These are phyloP conservation scores for Meghimatium bilineatum DNA, from an alignment of 2,888 invertebrate species.

Conservation along the genomic window DNA sequence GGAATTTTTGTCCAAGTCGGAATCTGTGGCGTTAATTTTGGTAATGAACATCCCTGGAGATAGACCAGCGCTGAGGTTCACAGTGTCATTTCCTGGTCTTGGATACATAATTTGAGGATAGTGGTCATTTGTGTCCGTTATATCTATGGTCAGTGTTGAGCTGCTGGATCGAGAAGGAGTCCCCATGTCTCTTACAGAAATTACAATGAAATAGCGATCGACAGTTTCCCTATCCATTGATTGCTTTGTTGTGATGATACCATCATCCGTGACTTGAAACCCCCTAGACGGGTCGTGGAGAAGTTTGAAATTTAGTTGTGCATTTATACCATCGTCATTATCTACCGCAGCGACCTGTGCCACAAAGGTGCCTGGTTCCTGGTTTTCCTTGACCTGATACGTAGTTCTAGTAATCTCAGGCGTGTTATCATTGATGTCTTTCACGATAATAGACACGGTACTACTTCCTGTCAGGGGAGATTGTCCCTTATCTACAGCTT, in stretches of 20 bases:
- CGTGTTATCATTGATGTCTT: slow-evolving; percentile 54
- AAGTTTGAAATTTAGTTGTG: slow-evolving; percentile 38
- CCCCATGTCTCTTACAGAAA: slow-evolving; percentile 57
- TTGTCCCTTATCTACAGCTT: slow-evolving; percentile 52
- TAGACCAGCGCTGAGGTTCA: slow-evolving; percentile 15
- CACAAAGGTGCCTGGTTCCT: slow-evolving; percentile 42
- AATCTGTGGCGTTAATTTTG: slow-evolving; percentile 9
- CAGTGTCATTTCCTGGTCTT: slow-evolving; percentile 22
- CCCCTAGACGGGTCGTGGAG: slow-evolving; percentile 1
- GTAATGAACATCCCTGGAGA: slow-evolving; percentile 38
- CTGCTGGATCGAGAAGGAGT: slow-evolving; percentile 43
- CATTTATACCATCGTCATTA: slow-evolving; percentile 48
- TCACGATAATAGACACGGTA: slow-evolving; percentile 47
- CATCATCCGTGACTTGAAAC: slow-evolving; percentile 50
- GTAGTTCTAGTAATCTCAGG: slow-evolving; percentile 49
- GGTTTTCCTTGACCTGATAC: slow-evolving; percentile 51
- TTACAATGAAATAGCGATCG: slow-evolving; percentile 45
- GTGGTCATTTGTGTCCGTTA: slow-evolving; percentile 39
- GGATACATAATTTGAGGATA: slow-evolving; percentile 28
- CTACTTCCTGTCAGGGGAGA: slow-evolving; percentile 51
- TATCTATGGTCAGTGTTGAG: slow-evolving; percentile 32
- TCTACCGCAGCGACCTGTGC: slow-evolving; percentile 50
- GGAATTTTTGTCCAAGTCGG: slow-evolving; percentile 31
- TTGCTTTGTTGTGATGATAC: slow-evolving; percentile 47
- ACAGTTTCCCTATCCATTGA: slow-evolving; percentile 56